Evolutionary conservation across 2,888 invertebrate genomes (phyloP), one percentile per base, ranked within the genome.

Genomic region (Taenaris catops): DNA sequence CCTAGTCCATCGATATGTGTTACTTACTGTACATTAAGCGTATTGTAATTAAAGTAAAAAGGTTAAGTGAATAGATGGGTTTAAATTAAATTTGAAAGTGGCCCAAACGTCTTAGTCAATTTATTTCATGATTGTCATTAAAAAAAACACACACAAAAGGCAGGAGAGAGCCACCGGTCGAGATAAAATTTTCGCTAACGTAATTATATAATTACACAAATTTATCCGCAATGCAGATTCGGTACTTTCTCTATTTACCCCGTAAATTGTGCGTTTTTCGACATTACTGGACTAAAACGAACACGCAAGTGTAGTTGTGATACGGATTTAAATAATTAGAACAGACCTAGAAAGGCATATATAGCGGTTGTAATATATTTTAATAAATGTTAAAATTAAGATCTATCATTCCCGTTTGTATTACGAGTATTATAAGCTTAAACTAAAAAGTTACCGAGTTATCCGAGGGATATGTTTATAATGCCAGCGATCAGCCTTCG

Each of bases 131-230:
- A 38, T 33, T 35, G 43, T 38, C 43, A 43, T 38, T 43, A 44
- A 34, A 33, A 31, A 36, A 32, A 29, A 20, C n/a, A 20, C 28
- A 10, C 25, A 57, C 51, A 55, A 55, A 47, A 51, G 47, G 33
- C 23, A 26, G 43, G 57, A 50, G 60, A 60, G 58, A 58, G 55
- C 39, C 34, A 41, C 34, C 34, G 17, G 32, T 34, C 28, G 35
- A 44, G 43, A 49, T 49, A 46, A 48, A 50, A 46, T 58, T 54
- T 54, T 57, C 44, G 44, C 51, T 37, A 53, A 49, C 39, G 40
- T 53, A 60, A 57, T 57, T 53, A 58, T 55, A 44, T 62, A 64
- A 66, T 64, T 60, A 63, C 53, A 61, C 51, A 58, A 52, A 57
- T 42, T 48, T 50, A 63, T 60, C 62, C 55, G 56, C 53, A 50